Evolutionary conservation across 2,113 vertebrate species (phyloP).

Genomic region (Orientallactaga bullata): DNA sequence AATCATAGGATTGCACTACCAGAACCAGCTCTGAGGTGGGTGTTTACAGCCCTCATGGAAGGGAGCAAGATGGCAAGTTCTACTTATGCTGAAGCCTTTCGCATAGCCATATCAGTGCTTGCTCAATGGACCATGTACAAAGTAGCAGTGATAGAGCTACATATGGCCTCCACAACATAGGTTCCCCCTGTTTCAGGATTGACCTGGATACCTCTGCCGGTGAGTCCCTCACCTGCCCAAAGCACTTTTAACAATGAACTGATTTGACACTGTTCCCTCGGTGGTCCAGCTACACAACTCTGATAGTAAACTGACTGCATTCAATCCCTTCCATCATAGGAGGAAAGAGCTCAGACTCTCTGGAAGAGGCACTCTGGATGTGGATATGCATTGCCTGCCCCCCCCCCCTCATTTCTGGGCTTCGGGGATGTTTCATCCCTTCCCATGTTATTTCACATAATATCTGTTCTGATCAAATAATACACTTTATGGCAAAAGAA

Average conservation of each 20-base stretch:
- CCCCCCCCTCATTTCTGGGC: too few species aligned
- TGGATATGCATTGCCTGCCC: too few species aligned
- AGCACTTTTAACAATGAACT: neutral
- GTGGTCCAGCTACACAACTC: neutral
- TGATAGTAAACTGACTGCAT: neutral
- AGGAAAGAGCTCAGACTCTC: neutral
- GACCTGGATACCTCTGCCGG: neutral
- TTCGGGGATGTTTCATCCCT: neutral
- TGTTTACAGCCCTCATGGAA: neutral
- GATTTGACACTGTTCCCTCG: too few species aligned
- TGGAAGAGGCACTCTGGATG: neutral
- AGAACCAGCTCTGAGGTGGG: neutral
- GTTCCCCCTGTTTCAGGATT: too few species aligned
- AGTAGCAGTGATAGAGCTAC: neutral
- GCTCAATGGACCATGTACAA: neutral
- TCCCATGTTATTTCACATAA: neutral
- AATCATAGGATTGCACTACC: neutral
- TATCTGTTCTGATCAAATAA: neutral
- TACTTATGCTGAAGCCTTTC: too few species aligned
- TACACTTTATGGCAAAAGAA: neutral
- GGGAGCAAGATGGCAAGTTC: neutral
- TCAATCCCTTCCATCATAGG: neutral
- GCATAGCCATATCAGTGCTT: neutral
- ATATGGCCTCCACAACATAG: neutral
- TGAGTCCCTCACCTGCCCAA: too few species aligned